Evolutionary conservation across 2,113 vertebrate species (phyloP), one percentile per base, ranked within the genome.

Genomic region (Pristiophorus japonicus): DNA sequence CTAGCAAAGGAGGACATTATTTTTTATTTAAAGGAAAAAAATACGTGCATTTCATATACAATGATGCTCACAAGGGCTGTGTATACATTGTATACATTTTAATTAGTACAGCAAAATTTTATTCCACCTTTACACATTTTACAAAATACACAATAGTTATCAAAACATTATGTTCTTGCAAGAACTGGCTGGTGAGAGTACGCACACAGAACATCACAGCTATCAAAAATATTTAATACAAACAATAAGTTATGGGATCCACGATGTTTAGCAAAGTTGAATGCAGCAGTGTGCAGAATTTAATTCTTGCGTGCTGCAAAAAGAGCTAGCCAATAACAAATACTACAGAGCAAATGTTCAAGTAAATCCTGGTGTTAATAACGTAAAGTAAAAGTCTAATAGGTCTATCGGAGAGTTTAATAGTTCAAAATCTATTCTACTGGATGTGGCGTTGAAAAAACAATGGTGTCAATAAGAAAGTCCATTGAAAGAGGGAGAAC

Each of bases 61-160:
- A 92, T 92, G 88, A 63, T 92, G 18, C 59, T 63, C 88, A 63
- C 62, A 63, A 63, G 18, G 5, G 55, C 87, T 14, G 16, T 92
- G 88, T 92, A 92, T 92, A 92, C 59, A 92, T n/a, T 92, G 88
- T 92, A 92, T 92, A 92, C 88, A 92, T 92, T 92, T 91, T 63
- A 92, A 92, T 65, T 63, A 92, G 88, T 92, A 92, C 88, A 38
- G 88, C 59, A 92, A 92, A 92, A 92, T 92, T 63, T 92, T 62
- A 92, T 92, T 92, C 62, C 62, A 92, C 59, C 59, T 63, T 51
- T 18, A 45, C 16, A 63, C 65, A 63, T 59, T 91, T 65, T 92
- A 92, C 34, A 92, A 92, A 92, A 92, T 63, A 92, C 88, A 91
- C 88, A 65, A 55, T 88, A 63, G 88, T 22, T 92, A 92, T 92